These are phyloP conservation scores for Girardinichthys multiradiatus DNA, from an alignment of 2,113 vertebrate species.

Conservation along the genomic window DNA sequence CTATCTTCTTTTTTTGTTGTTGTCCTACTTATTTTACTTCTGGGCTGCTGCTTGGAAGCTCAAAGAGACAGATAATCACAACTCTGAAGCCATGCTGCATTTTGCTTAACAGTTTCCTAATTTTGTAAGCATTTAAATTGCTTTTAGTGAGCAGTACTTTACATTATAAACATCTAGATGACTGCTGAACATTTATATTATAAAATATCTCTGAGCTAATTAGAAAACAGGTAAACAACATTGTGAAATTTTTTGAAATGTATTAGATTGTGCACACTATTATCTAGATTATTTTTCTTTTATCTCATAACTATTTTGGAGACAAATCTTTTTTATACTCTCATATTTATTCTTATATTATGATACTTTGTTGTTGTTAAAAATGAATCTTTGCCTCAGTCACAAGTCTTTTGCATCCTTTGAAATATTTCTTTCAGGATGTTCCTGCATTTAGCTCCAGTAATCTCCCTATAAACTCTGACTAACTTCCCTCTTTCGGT, in stretches of 20 bases:
- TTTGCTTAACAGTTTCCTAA: conserved; percentile 8
- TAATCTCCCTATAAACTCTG: too few relatives aligned
- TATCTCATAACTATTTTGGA: background rate
- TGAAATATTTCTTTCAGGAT: too few relatives aligned
- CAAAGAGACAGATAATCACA: conserved; percentile 14
- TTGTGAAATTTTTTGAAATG: background rate
- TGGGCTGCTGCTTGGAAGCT: conserved; percentile 48
- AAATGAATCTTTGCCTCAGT: too few relatives aligned
- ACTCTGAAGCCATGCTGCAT: conserved; percentile 13
- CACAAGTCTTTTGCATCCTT: too few relatives aligned
- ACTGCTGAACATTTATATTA: background rate
- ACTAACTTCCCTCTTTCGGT: too few relatives aligned
- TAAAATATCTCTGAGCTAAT: background rate
- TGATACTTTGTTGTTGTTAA: too few relatives aligned
- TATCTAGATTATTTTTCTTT: background rate
- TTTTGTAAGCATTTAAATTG: background rate
- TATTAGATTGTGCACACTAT: background rate
- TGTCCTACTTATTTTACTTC: conserved; percentile 49
- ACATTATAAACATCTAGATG: background rate
- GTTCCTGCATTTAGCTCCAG: too few relatives aligned
- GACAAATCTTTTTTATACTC: background rate
- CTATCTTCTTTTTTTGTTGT: conserved; percentile 22
- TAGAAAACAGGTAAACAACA: background rate
- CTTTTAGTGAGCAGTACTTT: background rate
- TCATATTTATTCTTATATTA: background rate